phyloP scores from a whole-genome alignment of 2,888 invertebrate genomes.

The Ormyrus labotus region DNA sequence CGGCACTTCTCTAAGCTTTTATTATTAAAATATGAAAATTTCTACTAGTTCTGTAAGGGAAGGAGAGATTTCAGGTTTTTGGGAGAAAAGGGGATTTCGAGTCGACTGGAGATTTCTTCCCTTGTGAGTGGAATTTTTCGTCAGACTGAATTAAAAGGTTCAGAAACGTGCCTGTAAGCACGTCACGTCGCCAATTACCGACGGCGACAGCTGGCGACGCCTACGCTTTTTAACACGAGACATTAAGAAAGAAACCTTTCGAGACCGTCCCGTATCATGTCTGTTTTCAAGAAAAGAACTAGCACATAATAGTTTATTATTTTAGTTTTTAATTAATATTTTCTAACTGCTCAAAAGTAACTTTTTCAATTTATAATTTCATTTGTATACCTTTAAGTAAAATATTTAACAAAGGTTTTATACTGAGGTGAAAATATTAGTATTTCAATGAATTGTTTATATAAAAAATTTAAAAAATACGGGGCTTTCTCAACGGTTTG shows the following conservation, averaged over 20 bases:
- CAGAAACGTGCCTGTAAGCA: neutral
- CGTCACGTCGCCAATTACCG: neutral
- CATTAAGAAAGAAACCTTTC: conserved; percentile 11
- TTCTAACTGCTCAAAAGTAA: neutral
- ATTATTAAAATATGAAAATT: conserved; percentile 16
- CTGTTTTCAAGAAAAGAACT: conserved; percentile 1
- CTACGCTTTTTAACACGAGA: conserved; percentile 21
- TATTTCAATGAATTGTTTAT: too few relatives aligned
- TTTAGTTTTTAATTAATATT: neutral
- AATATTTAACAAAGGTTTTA: neutral
- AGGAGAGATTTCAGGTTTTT: conserved; percentile 1
- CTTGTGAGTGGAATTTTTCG: conserved; percentile 48
- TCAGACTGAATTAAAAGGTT: conserved; percentile 10
- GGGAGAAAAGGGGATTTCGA: conserved; percentile 1
- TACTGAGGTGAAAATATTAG: too few relatives aligned
- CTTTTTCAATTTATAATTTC: neutral
- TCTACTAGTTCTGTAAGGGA: conserved; percentile 2
- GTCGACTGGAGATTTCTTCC: conserved; percentile 47
- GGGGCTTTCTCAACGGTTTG: conserved; percentile 24
- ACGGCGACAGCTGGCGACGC: conserved; percentile 5
- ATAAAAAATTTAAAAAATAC: neutral
- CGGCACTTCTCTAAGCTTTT: conserved; percentile 24
- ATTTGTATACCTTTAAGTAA: neutral
- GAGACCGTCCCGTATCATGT: conserved; percentile 15
- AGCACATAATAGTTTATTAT: neutral